Percentiles rank a stretch among this genome's conserved stretches.
These are phyloP conservation scores for Cardiocondyla obscurior DNA, from an alignment of 1,140 invertebrate genomes.

Conservation along the genomic window DNA sequence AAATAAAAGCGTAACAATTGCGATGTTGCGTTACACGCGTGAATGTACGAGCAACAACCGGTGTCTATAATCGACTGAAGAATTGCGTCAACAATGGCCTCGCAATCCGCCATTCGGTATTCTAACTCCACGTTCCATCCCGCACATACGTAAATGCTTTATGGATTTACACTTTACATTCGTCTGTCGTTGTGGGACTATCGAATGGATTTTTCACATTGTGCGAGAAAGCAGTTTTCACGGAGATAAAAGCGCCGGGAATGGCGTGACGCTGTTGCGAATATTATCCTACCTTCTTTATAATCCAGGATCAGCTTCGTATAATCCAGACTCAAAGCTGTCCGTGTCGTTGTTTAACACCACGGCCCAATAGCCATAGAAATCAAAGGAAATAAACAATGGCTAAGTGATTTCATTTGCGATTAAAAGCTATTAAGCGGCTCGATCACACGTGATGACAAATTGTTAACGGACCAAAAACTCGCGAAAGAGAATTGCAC, in stretches of 20 bases:
- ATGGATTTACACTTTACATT: not conserved
- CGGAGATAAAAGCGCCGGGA: not conserved
- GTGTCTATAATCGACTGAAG: not conserved
- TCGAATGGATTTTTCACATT: not conserved
- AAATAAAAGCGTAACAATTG: not conserved
- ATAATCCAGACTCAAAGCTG: constrained; percentile 30
- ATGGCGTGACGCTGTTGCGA: not conserved
- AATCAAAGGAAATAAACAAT: constrained; percentile 46
- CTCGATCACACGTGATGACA: constrained; percentile 18
- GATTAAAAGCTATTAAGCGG: constrained; percentile 25
- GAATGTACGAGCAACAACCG: not conserved
- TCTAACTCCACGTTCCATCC: not conserved
- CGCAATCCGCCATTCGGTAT: not conserved
- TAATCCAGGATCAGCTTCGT: constrained; percentile 26
- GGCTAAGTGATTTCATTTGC: constrained; percentile 10
- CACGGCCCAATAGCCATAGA: not conserved
- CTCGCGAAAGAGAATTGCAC: not conserved
- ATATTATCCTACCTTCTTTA: constrained; percentile 7
- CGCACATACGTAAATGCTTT: constrained; percentile 4
- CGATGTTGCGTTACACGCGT: not conserved
- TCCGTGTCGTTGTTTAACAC: not conserved
- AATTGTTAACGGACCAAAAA: constrained; percentile 30
- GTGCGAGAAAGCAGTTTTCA: not conserved
- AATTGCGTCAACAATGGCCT: not conserved
- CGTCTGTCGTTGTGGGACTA: not conserved